Base-by-base conservation (phyloP, 2,113 vertebrate genomes). In the Phalacrocorax aristotelis region DNA sequence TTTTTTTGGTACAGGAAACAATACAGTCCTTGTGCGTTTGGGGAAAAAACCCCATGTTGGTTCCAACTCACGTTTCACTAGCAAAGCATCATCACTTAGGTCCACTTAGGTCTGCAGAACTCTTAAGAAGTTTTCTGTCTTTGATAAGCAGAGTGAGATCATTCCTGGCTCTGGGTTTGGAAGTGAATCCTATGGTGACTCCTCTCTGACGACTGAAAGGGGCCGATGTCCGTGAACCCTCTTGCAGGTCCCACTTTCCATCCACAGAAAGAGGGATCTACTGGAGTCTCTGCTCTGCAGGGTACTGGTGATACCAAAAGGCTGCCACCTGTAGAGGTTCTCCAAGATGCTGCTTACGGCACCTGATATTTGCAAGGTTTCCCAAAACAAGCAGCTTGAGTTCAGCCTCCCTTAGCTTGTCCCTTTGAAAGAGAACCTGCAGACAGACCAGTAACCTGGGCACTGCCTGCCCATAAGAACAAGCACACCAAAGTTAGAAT, bases 1-100 rank as follows among this genome's bases (percentile, higher is more conserved):
- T 27, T 82, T 57, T 55, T 51, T 46, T 88, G 61, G 54, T 27
- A 74, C 3, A 66, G 32, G 22, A 89, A 85, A 38, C 6, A 48
- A 14, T 38, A 80, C 3, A 57, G 13, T 44, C 23, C 20, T 69
- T 54, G 3, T 54, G 60, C 25, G 15, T 65, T 81, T 66, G 29
- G 10, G 8, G 15, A 1, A 4, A 42, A 36, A 74, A 52, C 8
- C 0, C 3, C 49, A 49, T 1, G 1, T 3, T 12, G 9, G 3
- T 23, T 64, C 71, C 71, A 83, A 68, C 15, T 65, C 15, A 83
- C 20, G 15, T 65, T 91, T 74, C 36, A 74, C 29, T 3, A 69
- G 44, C 22, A 68, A 89, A 92, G 42, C 6, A 36, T 15, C 13
- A 76, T 49, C 29, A 61, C 15, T 29, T 83, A 4, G 3, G n/a